Evolutionary conservation across 2,113 vertebrate genomes (phyloP).

Genomic region (Clarias batrachus): DNA sequence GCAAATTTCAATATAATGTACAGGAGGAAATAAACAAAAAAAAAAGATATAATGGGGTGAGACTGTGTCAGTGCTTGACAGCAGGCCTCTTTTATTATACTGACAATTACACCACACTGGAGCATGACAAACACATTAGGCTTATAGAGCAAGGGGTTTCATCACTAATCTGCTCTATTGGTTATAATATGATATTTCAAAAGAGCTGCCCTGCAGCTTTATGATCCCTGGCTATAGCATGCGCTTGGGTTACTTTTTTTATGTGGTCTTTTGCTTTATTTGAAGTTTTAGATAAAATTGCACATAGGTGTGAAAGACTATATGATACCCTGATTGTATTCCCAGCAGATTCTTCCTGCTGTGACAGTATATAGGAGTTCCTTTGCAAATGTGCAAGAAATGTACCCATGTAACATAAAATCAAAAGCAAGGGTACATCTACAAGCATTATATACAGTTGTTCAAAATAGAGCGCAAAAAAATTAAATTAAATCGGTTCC

Average conservation of each 20-base stretch:
- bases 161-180: slow-evolving; percentile 18
- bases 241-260: neutral
- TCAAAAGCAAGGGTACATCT: neutral
- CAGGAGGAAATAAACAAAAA: neutral
- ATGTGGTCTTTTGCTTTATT: no score
- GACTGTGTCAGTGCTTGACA: neutral
- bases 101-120: slow-evolving; percentile 29
- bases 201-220: neutral
- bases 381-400: neutral
- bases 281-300: neutral
- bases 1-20: slow-evolving; percentile 41
- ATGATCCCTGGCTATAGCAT: neutral
- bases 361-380: neutral
- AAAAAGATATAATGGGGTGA: neutral
- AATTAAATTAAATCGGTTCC: neutral
- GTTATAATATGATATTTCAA: slow-evolving; percentile 22
- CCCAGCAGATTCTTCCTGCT: neutral
- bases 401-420: neutral
- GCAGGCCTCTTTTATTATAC: slow-evolving; percentile 15
- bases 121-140: neutral
- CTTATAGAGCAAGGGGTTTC: slow-evolving; percentile 8
- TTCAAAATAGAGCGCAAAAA: neutral
- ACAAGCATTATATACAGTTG: neutral
- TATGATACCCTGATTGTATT: neutral
- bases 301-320: neutral